These are phyloP conservation scores for Perccottus glenii DNA, from an alignment of 2,113 vertebrate species.

Conservation along the genomic window DNA sequence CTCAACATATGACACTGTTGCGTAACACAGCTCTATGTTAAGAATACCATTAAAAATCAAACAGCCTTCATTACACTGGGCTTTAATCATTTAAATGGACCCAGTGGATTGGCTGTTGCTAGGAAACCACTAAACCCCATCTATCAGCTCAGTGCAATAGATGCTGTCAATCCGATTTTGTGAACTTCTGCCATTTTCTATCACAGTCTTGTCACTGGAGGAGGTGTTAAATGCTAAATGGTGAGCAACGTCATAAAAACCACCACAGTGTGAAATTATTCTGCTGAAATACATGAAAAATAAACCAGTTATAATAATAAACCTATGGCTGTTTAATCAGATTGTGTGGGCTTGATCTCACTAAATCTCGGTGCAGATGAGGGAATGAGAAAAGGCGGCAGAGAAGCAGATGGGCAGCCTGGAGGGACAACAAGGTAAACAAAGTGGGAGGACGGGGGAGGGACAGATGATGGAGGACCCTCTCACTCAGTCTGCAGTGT, in stretches of 20 bases:
- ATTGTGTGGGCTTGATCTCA: neutral
- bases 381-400: conserved; percentile 13
- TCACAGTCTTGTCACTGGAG: neutral
- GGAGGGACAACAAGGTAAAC: conserved; percentile 57
- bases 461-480: conserved; percentile 34
- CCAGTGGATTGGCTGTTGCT: conserved; percentile 48
- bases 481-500: conserved; percentile 20
- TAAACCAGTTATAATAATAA: neutral
- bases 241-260: neutral
- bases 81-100: conserved; percentile 27
- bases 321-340: neutral
- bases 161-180: conserved; percentile 31
- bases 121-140: conserved; percentile 37
- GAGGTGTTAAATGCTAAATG: conserved; percentile 5
- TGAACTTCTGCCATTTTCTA: conserved; percentile 43
- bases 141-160: conserved; percentile 17
- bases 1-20: conserved; percentile 2
- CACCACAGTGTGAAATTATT: neutral
- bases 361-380: conserved; percentile 22
- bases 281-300: neutral
- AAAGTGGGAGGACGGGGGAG: conserved; percentile 39
- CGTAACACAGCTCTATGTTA: conserved; percentile 22
- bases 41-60: conserved; percentile 12
- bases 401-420: conserved; percentile 56
- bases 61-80: neutral